phyloP scores from a whole-genome alignment of 2,113 vertebrate genomes.

The Cyprinodon tularosa region DNA sequence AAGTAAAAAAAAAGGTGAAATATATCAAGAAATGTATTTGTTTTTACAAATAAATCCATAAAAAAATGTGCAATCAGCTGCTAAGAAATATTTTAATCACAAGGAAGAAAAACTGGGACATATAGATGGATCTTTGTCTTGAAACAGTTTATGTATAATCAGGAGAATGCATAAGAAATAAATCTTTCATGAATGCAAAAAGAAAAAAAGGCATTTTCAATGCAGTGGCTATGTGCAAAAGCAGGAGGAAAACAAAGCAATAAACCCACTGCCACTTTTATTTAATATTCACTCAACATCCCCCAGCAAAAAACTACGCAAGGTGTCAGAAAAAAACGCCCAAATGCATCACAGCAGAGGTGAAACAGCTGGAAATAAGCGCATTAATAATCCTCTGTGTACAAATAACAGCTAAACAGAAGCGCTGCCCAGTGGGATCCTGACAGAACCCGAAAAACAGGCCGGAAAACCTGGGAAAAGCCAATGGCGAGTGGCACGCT shows the following conservation, averaged over 20 bases:
- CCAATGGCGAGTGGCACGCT: constrained; percentile 79
- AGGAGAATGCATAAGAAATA: constrained; percentile 38
- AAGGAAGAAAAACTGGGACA: constrained; percentile 5
- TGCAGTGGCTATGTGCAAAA: constrained; percentile 33
- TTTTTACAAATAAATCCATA: background rate
- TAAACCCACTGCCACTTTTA: constrained; percentile 38
- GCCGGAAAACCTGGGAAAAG: constrained; percentile 69
- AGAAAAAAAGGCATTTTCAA: constrained; percentile 29
- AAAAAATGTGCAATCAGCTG: constrained; percentile 5
- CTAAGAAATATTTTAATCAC: constrained; percentile 44
- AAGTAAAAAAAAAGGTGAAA: constrained; percentile 21
- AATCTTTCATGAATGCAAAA: constrained; percentile 62
- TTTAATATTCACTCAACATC: constrained; percentile 69
- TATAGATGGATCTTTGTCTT: constrained; percentile 42
- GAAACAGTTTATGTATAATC: constrained; percentile 50
- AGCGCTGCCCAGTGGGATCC: constrained; percentile 1
- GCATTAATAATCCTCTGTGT: constrained; percentile 58
- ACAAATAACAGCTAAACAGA: constrained; percentile 59
- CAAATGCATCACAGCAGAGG: constrained; percentile 30
- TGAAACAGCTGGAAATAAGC: constrained; percentile 60
- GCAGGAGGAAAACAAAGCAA: constrained; percentile 64
- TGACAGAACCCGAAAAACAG: constrained; percentile 50
- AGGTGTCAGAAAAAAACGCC: constrained; percentile 61
- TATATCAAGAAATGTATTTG: constrained; percentile 2
- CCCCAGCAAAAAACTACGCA: constrained; percentile 53